Evolutionary conservation across 2,113 vertebrate species (phyloP).

Genomic region (Rhipidura dahli): DNA sequence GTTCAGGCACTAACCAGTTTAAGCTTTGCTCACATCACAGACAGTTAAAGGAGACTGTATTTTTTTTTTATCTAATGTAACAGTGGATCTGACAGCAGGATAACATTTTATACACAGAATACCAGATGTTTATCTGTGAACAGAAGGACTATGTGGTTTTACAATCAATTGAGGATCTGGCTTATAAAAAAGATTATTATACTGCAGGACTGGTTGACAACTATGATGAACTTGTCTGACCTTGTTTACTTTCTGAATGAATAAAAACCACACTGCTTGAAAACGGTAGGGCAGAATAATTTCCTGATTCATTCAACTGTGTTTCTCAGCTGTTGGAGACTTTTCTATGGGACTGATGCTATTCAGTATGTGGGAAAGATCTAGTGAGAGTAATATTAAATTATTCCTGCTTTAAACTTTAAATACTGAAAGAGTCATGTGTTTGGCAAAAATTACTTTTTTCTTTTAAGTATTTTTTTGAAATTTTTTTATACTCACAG

Average conservation of each 20-base stretch:
- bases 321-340: neutral
- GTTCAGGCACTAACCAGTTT: neutral
- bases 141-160: neutral
- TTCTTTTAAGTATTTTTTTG: neutral
- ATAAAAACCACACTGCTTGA: neutral
- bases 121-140: slow-evolving; percentile 22
- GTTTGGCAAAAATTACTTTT: neutral
- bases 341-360: neutral
- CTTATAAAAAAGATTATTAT: slow-evolving; percentile 1
- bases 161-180: neutral
- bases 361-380: neutral
- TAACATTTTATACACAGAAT: neutral
- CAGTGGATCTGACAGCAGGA: neutral
- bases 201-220: neutral
- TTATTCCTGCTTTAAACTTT: neutral
- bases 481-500: neutral
- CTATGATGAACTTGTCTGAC: slow-evolving; percentile 8
- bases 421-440: neutral
- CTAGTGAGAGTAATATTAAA: neutral
- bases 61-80: neutral
- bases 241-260: slow-evolving; percentile 32
- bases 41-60: neutral
- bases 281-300: neutral
- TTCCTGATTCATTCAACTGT: neutral
- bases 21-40: neutral